Percentiles rank a stretch among this genome's conserved stretches.
These are phyloP conservation scores for Dryococelus australis DNA, from an alignment of 2,888 invertebrate genomes.

Conservation along the genomic window DNA sequence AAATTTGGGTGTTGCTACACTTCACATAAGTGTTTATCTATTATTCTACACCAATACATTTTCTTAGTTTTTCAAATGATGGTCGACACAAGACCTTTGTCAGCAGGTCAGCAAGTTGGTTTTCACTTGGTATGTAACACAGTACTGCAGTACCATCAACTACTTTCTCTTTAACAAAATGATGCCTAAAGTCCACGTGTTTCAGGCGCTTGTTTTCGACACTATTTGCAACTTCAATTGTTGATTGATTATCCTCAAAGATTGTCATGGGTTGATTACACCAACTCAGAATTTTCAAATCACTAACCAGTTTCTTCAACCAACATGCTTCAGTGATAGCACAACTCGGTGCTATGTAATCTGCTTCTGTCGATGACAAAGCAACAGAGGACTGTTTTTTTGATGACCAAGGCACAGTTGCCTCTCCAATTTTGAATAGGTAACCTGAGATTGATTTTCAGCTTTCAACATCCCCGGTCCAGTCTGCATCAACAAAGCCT, in stretches of 20 bases:
- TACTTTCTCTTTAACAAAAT: not conserved
- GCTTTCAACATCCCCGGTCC: not conserved
- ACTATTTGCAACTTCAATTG: not conserved
- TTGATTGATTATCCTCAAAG: not conserved
- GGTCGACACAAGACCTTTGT: not conserved
- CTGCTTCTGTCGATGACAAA: not conserved
- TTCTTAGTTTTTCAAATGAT: not conserved
- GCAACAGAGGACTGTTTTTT: not conserved
- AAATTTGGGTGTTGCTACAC: too few species aligned
- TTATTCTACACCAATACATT: too few species aligned
- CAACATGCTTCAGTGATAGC: not conserved
- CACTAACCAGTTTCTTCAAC: not conserved
- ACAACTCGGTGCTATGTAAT: not conserved
- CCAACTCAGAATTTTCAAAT: not conserved
- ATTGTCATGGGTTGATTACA: not conserved
- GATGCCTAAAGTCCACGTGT: not conserved
- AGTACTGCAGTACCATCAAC: not conserved
- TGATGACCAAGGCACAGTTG: not conserved
- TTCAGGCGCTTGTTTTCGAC: not conserved
- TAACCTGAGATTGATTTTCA: not conserved
- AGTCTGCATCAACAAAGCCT: not conserved
- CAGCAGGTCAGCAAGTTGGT: not conserved
- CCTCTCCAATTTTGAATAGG: not conserved
- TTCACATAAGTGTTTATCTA: too few species aligned
- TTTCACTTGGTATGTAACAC: not conserved